Base-by-base conservation (phyloP, 2,888 invertebrate genomes). In the Camptogramma bilineatum region DNA sequence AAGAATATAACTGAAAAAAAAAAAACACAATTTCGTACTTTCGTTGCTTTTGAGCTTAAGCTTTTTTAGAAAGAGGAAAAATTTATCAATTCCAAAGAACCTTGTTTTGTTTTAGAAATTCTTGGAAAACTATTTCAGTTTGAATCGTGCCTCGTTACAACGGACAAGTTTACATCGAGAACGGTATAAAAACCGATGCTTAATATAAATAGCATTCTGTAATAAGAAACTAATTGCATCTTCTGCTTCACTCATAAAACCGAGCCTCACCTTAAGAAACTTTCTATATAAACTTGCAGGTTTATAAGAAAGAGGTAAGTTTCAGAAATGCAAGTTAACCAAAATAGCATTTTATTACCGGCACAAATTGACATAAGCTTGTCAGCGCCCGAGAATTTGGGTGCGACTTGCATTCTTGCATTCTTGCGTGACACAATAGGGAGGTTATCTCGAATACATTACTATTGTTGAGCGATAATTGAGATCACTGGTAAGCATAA, bases 351-450 rank as follows among this genome's bases (percentile, higher is more conserved):
- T n/a, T 21, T 42, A 21, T 19, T 39, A 28, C 18, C 2, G 17
- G 48, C 47, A 60, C 39, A 18, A 8, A 47, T 54, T 61, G 55
- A 51, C 28, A 39, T 21, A 8, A 39, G 46, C 53, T 70, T 76
- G 84, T 83, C 79, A 82, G 73, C 72, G 73, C 62, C 63, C 73
- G 82, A 80, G 87, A 86, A 87, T 88, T 84, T 80, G 81, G 87
- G 86, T 76, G 85, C 75, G 83, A 76, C 70, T 58, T 69, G 57
- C 76, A 74, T 78, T 78, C 82, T 76, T 76, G 80, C 73, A 63
- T 69, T 62, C 77, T 79, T 78, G 80, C 72, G 52, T 69, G 67
- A 60, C 71, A 77, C 76, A 78, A 78, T 77, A 66, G 71, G 71
- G 72, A 56, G 69, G 70, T 65, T 62, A 68, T 69, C 63, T 57